Evolutionary conservation across 2,888 invertebrate species (phyloP), one percentile per base, ranked within the genome.

Genomic region (Drosophila mimetica): DNA sequence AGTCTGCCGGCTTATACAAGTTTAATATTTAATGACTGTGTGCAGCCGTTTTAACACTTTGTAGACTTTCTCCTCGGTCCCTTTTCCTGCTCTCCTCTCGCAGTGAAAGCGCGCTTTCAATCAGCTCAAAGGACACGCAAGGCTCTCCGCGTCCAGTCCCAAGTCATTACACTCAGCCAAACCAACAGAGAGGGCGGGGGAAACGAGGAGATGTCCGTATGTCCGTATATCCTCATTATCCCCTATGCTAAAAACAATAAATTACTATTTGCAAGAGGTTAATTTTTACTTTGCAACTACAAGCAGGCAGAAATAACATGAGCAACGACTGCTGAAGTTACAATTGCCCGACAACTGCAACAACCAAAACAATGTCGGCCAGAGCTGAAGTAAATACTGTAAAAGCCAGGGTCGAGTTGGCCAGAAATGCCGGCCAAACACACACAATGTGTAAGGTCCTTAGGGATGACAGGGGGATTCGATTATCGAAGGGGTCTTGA

Each of bases 221-320:
- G 37, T 34, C 48, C 51, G 46, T 84, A 76, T 82, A 82, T 86
- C 76, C 82, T 82, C 87, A 85, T 82, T 87, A 83, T 82, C 75
- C 83, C 69, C 76, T 63, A 79, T 79, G 86, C 84, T 79, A 78
- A 84, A 79, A 86, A 81, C 87, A 85, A 83, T 83, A 83, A 83
- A 83, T 83, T 87, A 87, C 87, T 87, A 83, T 83, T 87, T 87
- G 82, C 82, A 85, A 87, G 85, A 81, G 79, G 82, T 85, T 87
- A 85, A 83, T 83, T 83, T 85, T 87, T 81, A 87, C 82, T 78
- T 48, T 48, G 75, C 52, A 71, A 46, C 48, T 53, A 60, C 55
- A 50, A 51, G 73, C 70, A 55, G 69, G 46, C 69, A 66, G 75
- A 86, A 83, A 79, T 72, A 74, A 77, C 80, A 83, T 76, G 66